These are phyloP conservation scores for Formica aserva DNA, from an alignment of 2,888 invertebrate species.

Conservation along the genomic window DNA sequence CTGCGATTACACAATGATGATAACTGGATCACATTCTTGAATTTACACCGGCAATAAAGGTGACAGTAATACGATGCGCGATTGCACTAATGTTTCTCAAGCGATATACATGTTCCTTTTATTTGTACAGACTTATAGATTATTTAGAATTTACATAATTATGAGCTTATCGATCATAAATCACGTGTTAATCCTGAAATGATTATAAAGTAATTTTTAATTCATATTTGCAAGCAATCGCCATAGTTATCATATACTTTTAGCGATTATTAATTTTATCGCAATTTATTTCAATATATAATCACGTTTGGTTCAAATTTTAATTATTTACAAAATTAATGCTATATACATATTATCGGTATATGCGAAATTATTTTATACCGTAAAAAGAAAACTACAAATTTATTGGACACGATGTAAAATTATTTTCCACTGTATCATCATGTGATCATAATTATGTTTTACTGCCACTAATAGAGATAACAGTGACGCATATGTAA, in stretches of 20 bases:
- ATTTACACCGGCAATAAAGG: conserved; percentile 1
- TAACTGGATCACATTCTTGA: conserved; percentile 29
- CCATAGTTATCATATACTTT: background rate
- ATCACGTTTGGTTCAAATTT: background rate
- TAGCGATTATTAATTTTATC: background rate
- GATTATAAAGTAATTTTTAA: background rate
- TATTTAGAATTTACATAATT: background rate
- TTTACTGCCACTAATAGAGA: background rate
- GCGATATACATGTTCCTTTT: background rate
- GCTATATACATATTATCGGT: background rate
- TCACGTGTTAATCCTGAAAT: background rate
- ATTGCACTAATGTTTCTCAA: background rate
- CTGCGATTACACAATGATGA: conserved; percentile 34
- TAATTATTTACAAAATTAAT: conserved; percentile 7
- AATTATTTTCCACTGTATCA: background rate
- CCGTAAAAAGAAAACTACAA: background rate
- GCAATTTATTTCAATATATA: background rate
- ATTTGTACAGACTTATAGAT: background rate
- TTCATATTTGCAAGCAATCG: background rate
- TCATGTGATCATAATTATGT: background rate
- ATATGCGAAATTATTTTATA: background rate
- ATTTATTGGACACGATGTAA: background rate
- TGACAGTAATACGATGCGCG: background rate
- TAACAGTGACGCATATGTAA: conserved; percentile 13
- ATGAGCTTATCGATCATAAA: background rate